Conservation (phyloP, 2,797 vertebrate species). For the Diplodus puntazzo region DNA sequence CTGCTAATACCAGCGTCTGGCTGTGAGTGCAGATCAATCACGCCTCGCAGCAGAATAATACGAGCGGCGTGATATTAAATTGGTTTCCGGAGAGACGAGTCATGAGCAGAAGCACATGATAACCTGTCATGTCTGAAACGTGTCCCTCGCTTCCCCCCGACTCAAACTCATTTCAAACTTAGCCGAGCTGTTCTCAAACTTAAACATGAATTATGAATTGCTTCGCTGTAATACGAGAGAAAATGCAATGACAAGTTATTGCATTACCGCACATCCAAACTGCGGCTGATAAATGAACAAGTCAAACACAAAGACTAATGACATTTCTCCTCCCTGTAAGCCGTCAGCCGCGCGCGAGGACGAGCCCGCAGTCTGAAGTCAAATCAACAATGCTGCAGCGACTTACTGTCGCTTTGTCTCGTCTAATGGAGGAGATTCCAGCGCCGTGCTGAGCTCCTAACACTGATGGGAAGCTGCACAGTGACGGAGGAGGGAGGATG, state of each 20-base stretch:
- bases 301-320: constrained; percentile 7
- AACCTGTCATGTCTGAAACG: background rate
- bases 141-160: background rate
- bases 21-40: constrained; percentile 4
- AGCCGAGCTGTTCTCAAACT: background rate
- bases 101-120: background rate
- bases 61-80: background rate
- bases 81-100: constrained; percentile 2
- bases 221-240: background rate
- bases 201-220: constrained; percentile 27
- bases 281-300: constrained; percentile 18
- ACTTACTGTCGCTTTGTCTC: background rate
- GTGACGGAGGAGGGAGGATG: constrained; percentile 16
- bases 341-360: background rate
- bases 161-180: constrained; percentile 8
- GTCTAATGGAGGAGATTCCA: background rate
- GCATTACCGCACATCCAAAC: constrained; percentile 16
- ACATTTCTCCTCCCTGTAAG: background rate
- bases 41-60: background rate
- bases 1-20: background rate
- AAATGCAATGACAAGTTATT: constrained; percentile 11
- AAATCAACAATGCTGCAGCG: constrained; percentile 6
- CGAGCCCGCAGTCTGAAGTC: background rate
- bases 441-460: constrained; percentile 23
- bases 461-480: background rate